A percentile compares a stretch with the other conserved stretches of the same genome.
phyloP scores from a whole-genome alignment of 2,113 vertebrate genomes.

The Ursus arctos region DNA sequence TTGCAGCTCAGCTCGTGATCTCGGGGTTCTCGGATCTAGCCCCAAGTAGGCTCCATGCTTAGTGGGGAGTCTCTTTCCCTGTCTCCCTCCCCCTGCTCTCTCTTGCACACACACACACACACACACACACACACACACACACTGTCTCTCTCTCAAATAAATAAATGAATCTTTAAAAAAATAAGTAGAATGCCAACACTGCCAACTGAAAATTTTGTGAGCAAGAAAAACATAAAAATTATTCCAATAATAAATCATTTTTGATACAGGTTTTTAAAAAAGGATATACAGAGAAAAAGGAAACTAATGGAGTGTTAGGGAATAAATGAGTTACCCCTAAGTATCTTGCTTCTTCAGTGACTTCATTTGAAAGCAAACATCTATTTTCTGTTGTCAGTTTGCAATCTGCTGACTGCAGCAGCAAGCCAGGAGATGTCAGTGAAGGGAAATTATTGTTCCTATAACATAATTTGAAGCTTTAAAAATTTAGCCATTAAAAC shows the following conservation, averaged over 20 bases:
- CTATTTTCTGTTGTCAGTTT: background rate
- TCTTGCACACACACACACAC: no score
- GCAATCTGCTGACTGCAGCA: background rate
- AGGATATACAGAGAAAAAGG: background rate
- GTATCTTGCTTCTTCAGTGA: background rate
- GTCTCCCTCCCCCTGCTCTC: background rate
- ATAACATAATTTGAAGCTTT: background rate
- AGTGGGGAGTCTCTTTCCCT: background rate
- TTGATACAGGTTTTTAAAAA: background rate
- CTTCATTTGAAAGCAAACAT: background rate
- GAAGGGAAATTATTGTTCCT: background rate
- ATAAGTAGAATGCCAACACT: background rate
- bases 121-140: background rate
- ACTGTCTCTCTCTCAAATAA: background rate
- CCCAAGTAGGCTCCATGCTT: background rate
- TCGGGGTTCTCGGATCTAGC: background rate
- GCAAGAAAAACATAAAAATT: background rate
- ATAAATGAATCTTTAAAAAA: background rate
- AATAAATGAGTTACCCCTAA: background rate
- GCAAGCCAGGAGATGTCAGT: background rate
- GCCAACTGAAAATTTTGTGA: background rate
- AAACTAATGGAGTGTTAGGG: background rate
- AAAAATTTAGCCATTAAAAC: background rate
- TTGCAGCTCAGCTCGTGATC: background rate
- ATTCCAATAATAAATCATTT: constrained; percentile 3